A percentile compares a stretch with the other conserved stretches of the same genome.
Evolutionary conservation across 2,888 invertebrate species (phyloP).

Genomic region (Dasypogon diadema): DNA sequence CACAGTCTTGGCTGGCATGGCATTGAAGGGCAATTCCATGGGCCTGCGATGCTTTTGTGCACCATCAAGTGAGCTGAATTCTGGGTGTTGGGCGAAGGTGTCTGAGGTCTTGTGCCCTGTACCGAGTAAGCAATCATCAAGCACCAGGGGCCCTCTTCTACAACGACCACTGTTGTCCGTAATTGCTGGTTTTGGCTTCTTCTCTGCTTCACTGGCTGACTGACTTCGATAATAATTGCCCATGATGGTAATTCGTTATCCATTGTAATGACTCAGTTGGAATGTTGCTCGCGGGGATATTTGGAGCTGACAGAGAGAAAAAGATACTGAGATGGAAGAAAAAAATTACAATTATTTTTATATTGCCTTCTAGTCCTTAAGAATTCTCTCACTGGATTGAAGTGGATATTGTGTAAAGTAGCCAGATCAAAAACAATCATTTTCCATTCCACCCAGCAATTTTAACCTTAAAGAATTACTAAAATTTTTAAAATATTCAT

Average conservation of each 20-base stretch:
- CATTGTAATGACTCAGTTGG: constrained; percentile 57
- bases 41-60: constrained; percentile 4
- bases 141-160: constrained; percentile 31
- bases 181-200: constrained; percentile 49
- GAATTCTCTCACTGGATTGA: no score
- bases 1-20: background rate
- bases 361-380: background rate
- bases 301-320: background rate
- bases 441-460: no score
- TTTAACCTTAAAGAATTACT: no score
- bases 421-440: no score
- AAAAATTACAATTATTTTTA: background rate
- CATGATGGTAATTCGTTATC: constrained; percentile 61
- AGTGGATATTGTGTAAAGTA: no score
- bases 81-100: constrained; percentile 45
- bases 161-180: constrained; percentile 35
- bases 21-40: constrained; percentile 18
- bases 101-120: constrained; percentile 31
- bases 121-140: constrained; percentile 41
- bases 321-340: background rate
- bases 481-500: no score
- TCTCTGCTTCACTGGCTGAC: constrained; percentile 59
- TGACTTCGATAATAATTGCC: constrained; percentile 64
- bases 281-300: constrained; percentile 29
- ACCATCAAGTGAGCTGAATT: constrained; percentile 5